Conservation (phyloP, 2,113 vertebrate species). For the Cromileptes altivelis region DNA sequence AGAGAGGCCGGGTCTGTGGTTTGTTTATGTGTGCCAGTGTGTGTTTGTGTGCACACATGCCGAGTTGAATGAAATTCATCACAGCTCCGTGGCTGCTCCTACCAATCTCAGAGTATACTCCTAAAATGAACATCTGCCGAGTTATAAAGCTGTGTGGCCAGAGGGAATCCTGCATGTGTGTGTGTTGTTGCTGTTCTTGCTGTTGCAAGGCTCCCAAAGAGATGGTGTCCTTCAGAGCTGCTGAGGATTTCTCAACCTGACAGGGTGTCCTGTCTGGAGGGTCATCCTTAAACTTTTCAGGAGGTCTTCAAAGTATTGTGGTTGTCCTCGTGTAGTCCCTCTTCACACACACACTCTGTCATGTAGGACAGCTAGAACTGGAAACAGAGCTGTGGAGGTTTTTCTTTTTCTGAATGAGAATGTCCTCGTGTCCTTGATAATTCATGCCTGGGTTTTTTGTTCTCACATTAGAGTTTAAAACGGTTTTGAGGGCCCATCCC, state of each 20-base stretch:
- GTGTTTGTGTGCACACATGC: slow-evolving; percentile 43
- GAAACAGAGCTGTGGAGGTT: not conserved
- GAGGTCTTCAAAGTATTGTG: not conserved
- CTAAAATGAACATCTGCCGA: slow-evolving; percentile 60
- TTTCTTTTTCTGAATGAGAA: not conserved
- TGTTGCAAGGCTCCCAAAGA: slow-evolving; percentile 16
- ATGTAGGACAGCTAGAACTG: not conserved
- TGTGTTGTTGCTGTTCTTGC: slow-evolving; percentile 1
- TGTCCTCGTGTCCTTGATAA: slow-evolving; percentile 5
- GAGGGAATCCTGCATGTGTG: slow-evolving; percentile 9
- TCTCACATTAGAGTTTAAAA: not conserved
- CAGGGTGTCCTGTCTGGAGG: slow-evolving; percentile 20
- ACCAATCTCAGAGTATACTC: slow-evolving; percentile 22
- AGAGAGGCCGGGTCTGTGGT: slow-evolving; percentile 5
- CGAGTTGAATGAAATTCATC: slow-evolving; percentile 40
- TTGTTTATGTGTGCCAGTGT: slow-evolving; percentile 29
- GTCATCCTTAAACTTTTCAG: slow-evolving; percentile 31
- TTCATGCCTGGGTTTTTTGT: not conserved
- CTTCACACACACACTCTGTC: not conserved
- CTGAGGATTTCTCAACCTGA: slow-evolving; percentile 40
- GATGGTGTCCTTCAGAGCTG: slow-evolving; percentile 32
- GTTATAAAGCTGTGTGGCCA: slow-evolving; percentile 27
- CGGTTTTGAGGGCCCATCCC: not conserved
- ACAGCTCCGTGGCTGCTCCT: not conserved
- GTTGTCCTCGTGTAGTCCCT: slow-evolving; percentile 29